Evolutionary conservation across 2,797 vertebrate species (phyloP).

Genomic region (Gadopsis bispinosus): DNA sequence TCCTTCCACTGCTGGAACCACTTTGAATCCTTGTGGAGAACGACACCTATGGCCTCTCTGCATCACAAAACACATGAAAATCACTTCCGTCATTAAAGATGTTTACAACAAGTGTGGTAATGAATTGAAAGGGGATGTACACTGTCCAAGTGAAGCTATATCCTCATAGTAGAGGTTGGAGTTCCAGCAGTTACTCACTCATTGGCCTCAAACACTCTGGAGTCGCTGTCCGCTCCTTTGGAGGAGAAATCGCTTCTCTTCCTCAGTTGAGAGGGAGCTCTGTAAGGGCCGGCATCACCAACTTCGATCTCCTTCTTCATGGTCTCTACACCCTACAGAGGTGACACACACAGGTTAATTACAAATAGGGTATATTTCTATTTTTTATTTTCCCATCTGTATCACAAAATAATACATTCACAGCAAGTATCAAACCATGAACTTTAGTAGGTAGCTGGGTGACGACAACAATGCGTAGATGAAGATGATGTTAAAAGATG

Average conservation of each 20-base stretch:
- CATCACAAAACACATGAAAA: conserved; percentile 23
- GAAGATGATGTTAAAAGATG: not conserved
- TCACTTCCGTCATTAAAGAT: not conserved
- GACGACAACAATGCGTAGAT: not conserved
- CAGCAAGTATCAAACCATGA: not conserved
- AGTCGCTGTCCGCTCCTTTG: conserved; percentile 81
- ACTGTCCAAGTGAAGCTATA: not conserved
- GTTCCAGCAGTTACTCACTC: conserved; percentile 83
- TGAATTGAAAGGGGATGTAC: not conserved
- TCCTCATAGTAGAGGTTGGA: not conserved
- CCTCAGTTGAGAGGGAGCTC: conserved; percentile 88
- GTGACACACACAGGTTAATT: not conserved
- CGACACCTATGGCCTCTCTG: conserved; percentile 91
- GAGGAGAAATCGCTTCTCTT: conserved; percentile 92
- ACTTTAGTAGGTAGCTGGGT: not conserved
- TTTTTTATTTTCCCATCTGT: not conserved
- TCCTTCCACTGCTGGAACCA: conserved; percentile 97
- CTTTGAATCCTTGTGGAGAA: conserved; percentile 94
- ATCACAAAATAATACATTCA: not conserved
- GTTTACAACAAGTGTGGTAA: not conserved
- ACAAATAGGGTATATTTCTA: not conserved
- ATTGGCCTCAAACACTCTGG: conserved; percentile 90
- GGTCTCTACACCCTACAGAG: conserved; percentile 87
- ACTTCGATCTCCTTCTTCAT: conserved; percentile 93
- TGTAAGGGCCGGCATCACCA: conserved; percentile 88